A percentile compares a stretch with the other conserved stretches of the same genome.
These are phyloP conservation scores for Lobophora halterata DNA, from an alignment of 2,888 invertebrate species.

Conservation along the genomic window DNA sequence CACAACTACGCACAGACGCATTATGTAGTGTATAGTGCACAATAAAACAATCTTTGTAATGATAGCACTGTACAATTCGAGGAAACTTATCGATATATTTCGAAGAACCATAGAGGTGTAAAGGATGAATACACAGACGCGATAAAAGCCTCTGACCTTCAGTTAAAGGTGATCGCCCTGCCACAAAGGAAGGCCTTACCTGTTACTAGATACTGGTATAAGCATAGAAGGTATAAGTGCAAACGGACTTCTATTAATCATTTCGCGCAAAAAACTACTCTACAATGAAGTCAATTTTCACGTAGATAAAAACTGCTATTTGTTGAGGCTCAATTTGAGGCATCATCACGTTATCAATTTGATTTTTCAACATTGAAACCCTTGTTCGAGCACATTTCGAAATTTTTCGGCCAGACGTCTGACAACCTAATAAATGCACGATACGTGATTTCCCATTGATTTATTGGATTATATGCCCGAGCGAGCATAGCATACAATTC, in stretches of 20 bases:
- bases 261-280: conserved; percentile 24
- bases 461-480: conserved; percentile 19
- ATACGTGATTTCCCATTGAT: conserved; percentile 28
- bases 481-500: too few relatives aligned
- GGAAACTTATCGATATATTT: conserved; percentile 22
- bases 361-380: too few relatives aligned
- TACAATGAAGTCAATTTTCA: conserved; percentile 16
- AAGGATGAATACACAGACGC: conserved; percentile 34
- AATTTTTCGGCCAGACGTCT: conserved; percentile 7
- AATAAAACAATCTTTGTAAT: conserved; percentile 9
- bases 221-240: conserved; percentile 21
- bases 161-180: conserved; percentile 51
- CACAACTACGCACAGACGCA: too few relatives aligned
- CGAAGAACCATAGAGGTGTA: conserved; percentile 32
- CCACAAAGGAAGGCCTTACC: conserved; percentile 45
- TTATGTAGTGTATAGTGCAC: too few relatives aligned
- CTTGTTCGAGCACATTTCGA: conserved; percentile 6
- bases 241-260: conserved; percentile 32
- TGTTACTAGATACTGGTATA: conserved; percentile 31
- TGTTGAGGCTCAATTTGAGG: conserved; percentile 16
- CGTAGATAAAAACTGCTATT: conserved; percentile 12
- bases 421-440: conserved; percentile 18
- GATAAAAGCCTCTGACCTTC: conserved; percentile 46
- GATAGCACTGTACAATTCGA: conserved; percentile 7
- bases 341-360: conserved; percentile 5